Base-by-base conservation (phyloP, 2,888 invertebrate genomes). In the Macaria notata region DNA sequence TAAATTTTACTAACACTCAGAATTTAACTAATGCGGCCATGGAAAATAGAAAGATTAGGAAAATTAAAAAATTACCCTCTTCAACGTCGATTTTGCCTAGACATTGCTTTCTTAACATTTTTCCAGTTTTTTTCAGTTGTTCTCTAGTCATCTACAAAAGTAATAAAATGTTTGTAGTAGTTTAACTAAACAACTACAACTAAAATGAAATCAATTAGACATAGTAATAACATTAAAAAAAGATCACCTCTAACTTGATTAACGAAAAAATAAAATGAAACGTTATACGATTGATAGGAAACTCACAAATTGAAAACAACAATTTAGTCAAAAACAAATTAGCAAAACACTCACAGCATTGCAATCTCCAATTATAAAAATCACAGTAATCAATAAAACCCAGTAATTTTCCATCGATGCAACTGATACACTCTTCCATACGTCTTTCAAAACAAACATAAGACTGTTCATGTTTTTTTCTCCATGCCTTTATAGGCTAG, bases 21-120 rank as follows among this genome's bases (percentile, higher is more conserved):
- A 36, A 36, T 1, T 36, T 36, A 19, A 19, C 19, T 19, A 19
- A 19, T 19, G 2, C 19, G 19, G 1, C 19, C 19, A 19, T 36
- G 33, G 33, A 36, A 2, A 36, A 36, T 6, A 36, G 33, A 19
- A 19, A 19, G 19, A 19, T 19, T 19, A 19, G 2, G 19, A 19
- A 19, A 19, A 19, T 19, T 19, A 19, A 19, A 19, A 9, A 19
- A 50, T 42, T 45, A 81, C 79, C 81, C 76, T 81, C 81, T 31
- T 71, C 83, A 0, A 91, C 88, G 66, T 92, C 88, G 45, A 87
- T 88, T 78, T 95, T 95, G 3, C 89, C 90, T 71, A 92, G 81
- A 61, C 95, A 95, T 8, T 91, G 91, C 63, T 93, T 94, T 59
- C 94, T 89, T 61, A 95, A 79, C 61, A 94, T 74, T 72, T 92